A percentile compares a stretch with the other conserved stretches of the same genome.
phyloP scores from a whole-genome alignment of 64 coral and sea anemone genomes.

The Montipora capricornis region DNA sequence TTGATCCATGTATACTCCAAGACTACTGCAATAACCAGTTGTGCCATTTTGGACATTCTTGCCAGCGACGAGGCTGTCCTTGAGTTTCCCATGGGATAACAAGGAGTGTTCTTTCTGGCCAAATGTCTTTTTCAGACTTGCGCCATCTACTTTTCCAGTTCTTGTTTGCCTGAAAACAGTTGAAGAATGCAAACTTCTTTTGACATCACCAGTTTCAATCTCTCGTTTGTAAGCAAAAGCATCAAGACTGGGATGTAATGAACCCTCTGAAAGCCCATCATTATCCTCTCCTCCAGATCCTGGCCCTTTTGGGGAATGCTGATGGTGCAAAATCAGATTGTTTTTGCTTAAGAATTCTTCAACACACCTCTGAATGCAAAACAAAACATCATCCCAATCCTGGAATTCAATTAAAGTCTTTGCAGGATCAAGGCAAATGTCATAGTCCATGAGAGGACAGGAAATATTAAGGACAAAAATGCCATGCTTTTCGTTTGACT shows the following conservation, averaged over 20 bases:
- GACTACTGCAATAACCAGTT: neutral
- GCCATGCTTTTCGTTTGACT: slow-evolving; percentile 71
- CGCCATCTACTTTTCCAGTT: neutral
- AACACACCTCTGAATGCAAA: slow-evolving; percentile 71
- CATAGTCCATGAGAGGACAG: slow-evolving; percentile 85
- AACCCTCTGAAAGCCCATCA: neutral
- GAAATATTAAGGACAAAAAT: slow-evolving; percentile 83
- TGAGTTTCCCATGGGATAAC: neutral
- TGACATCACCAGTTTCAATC: slow-evolving; percentile 76
- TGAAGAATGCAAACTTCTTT: slow-evolving; percentile 88
- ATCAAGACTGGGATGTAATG: neutral
- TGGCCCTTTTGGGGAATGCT: slow-evolving; percentile 16
- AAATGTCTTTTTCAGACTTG: neutral
- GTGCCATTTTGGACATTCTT: neutral
- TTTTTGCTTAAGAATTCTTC: slow-evolving; percentile 73
- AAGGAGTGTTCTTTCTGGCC: neutral
- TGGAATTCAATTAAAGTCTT: slow-evolving; percentile 98
- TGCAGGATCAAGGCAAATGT: slow-evolving; percentile 87
- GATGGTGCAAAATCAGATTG: slow-evolving; percentile 17
- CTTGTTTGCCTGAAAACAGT: slow-evolving; percentile 58
- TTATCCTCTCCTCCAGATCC: slow-evolving; percentile 33
- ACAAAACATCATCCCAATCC: slow-evolving; percentile 84
- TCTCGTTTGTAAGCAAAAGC: slow-evolving; percentile 40
- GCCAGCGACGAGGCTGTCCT: neutral
- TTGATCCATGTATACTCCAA: neutral